Base-by-base conservation (phyloP, 2,113 vertebrate genomes). In the Mesocricetus auratus region DNA sequence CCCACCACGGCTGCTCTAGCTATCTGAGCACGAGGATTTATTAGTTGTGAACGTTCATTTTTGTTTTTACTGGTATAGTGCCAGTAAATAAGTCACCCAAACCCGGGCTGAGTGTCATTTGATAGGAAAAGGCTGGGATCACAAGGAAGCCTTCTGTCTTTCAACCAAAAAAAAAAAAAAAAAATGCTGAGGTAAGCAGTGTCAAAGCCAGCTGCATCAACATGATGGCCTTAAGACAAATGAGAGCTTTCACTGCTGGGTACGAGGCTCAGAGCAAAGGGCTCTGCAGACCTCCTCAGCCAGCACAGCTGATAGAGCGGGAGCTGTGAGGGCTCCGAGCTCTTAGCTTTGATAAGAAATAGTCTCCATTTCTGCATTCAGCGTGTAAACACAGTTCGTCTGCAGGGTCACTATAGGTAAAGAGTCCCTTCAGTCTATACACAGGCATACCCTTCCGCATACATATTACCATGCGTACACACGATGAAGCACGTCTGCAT, bases 121-220 rank as follows among this genome's bases (percentile, higher is more conserved):
- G 98, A 99, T 99, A 99, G 98, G 98, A 98, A 98, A 98, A 98
- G 97, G 97, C 98, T 98, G 98, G 98, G 97, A 98, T 98, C 98
- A 98, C 98, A 99, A 98, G 98, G 98, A 98, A 98, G 98, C 97
- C 97, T 98, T 98, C 98, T 98, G 98, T 98, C 98, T 98, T 98
- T 97, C 98, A 98, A 98, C 96, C 90, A 95, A 92, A 96, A 98
- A 16, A 96, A 86, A 79, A 69, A 90, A 97, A 97, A 97, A 96
- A 97, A 98, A 98, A 7, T 98, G 98, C 98, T 99, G 98, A 99
- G 98, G 98, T 98, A 98, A 99, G 98, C 98, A 98, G 68, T 97
- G 98, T 98, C 98, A 98, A 97, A 96, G 97, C 98, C 98, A 99
- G 99, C 99, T 99, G 98, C 98, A 98, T 98, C 98, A 99, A 99